Conservation (phyloP, 2,113 vertebrate species). For the Colaptes auratus region DNA sequence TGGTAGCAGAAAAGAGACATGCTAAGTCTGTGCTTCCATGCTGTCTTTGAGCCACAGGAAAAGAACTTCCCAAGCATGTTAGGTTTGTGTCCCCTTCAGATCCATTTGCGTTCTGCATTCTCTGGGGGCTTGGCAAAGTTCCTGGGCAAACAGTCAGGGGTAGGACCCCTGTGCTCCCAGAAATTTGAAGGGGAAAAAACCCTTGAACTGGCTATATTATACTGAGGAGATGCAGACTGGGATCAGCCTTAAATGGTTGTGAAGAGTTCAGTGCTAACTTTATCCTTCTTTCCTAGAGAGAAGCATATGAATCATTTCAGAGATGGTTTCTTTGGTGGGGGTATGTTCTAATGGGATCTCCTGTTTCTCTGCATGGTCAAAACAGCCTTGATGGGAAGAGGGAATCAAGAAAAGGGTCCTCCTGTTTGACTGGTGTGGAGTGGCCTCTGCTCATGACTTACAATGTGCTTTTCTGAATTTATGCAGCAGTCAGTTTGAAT, state of each 20-base stretch:
- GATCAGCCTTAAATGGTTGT: neutral
- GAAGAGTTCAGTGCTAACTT: neutral
- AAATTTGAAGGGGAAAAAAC: neutral
- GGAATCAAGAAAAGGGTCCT: neutral
- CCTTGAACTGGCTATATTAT: neutral
- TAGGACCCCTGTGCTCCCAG: neutral
- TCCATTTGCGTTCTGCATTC: neutral
- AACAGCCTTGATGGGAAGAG: neutral
- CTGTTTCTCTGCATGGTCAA: neutral
- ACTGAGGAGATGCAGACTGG: neutral
- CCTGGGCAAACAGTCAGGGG: neutral
- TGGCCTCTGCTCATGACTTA: neutral
- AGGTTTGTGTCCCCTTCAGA: neutral
- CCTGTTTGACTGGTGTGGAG: neutral
- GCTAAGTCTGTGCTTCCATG: neutral
- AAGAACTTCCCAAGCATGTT: neutral
- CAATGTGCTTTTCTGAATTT: constrained; percentile 31
- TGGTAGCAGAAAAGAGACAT: neutral
- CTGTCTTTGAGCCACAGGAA: neutral
- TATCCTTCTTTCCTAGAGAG: neutral
- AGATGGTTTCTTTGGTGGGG: neutral
- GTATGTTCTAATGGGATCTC: neutral
- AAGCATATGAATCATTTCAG: neutral
- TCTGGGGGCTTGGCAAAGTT: neutral
- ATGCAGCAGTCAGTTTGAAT: neutral